Base-by-base conservation (phyloP, 2,797 vertebrate species). In the Siniperca scherzeri region DNA sequence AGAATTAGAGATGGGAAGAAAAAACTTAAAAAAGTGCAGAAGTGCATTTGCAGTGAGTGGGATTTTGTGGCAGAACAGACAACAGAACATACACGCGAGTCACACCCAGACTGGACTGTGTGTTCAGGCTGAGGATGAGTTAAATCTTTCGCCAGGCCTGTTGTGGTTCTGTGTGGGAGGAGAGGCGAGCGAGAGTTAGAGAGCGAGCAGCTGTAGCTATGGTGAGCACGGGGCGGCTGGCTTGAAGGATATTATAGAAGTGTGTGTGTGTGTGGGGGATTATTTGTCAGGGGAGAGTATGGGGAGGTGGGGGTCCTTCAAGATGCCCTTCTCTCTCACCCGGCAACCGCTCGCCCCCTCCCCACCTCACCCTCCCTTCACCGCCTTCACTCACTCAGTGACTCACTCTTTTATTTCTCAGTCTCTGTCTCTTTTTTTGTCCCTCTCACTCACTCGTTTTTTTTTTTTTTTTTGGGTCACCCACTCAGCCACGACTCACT, bases 271-370 rank as follows among this genome's bases (percentile, higher is more conserved):
- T 5, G 50, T 10, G 70, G 79, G 89, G 80, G 89, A 57, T 78
- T 91, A 81, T 90, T 92, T 92, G 90, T 91, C 71, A 86, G 84
- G 77, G 50, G 21, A 87, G 85, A 85, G 74, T 77, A 88, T 86
- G 90, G 88, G 87, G 89, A 86, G 91, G 94, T 78, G 77, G 89
- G 92, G 92, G 91, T 92, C 93, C 84, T 93, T 91, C 90, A 93
- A 95, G 94, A 96, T 96, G 95, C 94, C 94, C 94, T 93, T 95
- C 93, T 95, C 91, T 92, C 93, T 94, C 89, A 84, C 95, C 94
- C 93, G 90, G 95, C 94, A 95, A 95, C 95, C 94, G 57, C 89
- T 89, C 88, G 46, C 59, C 80, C 89, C 74, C 76, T 46, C 66
- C 62, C 30, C 55, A 25, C 75, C 84, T 75, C 81, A 56, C 70